Percentiles rank a stretch among this genome's conserved stretches.
phyloP scores from a whole-genome alignment of 2,797 vertebrate species.

The Sandelia bainsii region DNA sequence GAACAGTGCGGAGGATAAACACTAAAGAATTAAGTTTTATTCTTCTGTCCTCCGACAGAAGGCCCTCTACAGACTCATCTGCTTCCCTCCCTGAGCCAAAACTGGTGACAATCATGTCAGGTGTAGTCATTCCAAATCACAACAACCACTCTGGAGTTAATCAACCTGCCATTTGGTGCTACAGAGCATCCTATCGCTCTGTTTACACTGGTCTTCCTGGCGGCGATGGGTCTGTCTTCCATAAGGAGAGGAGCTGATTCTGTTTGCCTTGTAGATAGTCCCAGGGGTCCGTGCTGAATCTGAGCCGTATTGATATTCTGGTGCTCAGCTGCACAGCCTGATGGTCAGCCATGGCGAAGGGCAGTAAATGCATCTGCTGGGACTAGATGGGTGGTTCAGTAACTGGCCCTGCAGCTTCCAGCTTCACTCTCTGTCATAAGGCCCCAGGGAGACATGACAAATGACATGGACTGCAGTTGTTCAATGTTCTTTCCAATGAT shows the following conservation, averaged over 20 bases:
- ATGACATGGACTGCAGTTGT: conserved; percentile 77
- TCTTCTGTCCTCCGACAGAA: conserved; percentile 78
- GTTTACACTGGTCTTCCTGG: conserved; percentile 63
- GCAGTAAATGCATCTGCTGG: conserved; percentile 72
- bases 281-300: conserved; percentile 58
- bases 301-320: conserved; percentile 80
- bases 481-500: conserved; percentile 78
- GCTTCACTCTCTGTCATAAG: conserved; percentile 67
- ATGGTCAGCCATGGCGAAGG: conserved; percentile 69
- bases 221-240: conserved; percentile 45
- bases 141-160: conserved; percentile 46
- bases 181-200: conserved; percentile 43
- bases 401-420: conserved; percentile 56
- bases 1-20: conserved; percentile 79
- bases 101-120: conserved; percentile 57
- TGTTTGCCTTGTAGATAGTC: conserved; percentile 70
- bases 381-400: conserved; percentile 73
- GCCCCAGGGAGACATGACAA: conserved; percentile 80
- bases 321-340: conserved; percentile 80
- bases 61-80: conserved; percentile 74
- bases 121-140: conserved; percentile 57
- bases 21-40: conserved; percentile 84
- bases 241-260: conserved; percentile 59
- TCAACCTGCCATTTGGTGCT: conserved; percentile 59
- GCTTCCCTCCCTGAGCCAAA: conserved; percentile 61